Conservation (phyloP, 2,888 invertebrate species). For the Lumbricus terrestris region DNA sequence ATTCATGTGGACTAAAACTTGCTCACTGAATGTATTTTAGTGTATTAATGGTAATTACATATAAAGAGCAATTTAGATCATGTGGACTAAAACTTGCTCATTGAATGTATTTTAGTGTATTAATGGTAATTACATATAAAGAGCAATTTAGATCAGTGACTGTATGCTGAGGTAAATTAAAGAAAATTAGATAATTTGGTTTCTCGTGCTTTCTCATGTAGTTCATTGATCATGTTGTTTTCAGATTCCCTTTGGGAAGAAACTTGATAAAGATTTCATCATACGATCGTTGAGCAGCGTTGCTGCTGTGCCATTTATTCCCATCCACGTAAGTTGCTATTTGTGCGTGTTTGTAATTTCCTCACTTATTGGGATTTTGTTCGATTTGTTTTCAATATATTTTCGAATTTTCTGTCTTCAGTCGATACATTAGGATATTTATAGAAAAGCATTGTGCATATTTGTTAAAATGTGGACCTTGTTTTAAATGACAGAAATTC, state of each 20-base stretch:
- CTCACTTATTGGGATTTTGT: not conserved
- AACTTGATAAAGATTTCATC: constrained; percentile 7
- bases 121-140: not conserved
- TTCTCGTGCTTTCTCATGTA: not conserved
- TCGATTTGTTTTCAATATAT: not conserved
- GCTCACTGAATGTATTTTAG: not conserved
- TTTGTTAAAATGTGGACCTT: too few relatives aligned
- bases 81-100: not conserved
- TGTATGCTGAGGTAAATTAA: too few relatives aligned
- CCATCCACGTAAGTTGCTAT: not conserved
- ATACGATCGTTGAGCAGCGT: not conserved
- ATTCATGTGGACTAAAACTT: not conserved
- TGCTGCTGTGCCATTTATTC: not conserved
- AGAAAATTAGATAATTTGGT: not conserved
- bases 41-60: not conserved
- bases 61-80: not conserved
- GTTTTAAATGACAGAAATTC: too few relatives aligned
- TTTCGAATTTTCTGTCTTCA: not conserved
- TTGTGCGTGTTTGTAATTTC: not conserved
- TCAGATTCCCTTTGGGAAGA: constrained; percentile 11
- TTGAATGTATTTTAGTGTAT: not conserved
- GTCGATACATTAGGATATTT: not conserved
- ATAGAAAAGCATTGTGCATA: too few relatives aligned
- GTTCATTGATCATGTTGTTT: not conserved
- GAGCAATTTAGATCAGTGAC: not conserved